These are phyloP conservation scores for Hylaeus volcanicus DNA, from an alignment of 1,140 invertebrate species.

Conservation along the genomic window DNA sequence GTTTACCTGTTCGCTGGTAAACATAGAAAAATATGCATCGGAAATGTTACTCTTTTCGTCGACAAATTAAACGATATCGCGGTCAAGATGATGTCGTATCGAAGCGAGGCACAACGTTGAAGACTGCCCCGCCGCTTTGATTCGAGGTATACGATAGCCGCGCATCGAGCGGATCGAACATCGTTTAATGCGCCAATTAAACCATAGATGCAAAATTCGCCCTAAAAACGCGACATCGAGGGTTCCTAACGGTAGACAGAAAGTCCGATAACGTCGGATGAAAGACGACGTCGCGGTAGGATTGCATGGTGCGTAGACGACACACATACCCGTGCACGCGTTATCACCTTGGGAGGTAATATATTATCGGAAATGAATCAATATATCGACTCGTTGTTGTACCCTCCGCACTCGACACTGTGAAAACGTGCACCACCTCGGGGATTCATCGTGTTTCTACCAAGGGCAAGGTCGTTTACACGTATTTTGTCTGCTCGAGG, in stretches of 20 bases:
- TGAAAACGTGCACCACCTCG: constrained; percentile 46
- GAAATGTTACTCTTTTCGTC: neutral
- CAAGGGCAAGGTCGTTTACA: constrained; percentile 56
- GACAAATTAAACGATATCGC: neutral
- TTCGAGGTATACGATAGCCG: neutral
- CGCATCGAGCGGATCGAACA: neutral
- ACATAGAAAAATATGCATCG: neutral
- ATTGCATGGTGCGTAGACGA: constrained; percentile 12
- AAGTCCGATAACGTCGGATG: constrained; percentile 1
- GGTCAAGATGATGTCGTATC: neutral
- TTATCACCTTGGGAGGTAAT: constrained; percentile 57
- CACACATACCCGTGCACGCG: constrained; percentile 9
- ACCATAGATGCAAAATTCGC: neutral
- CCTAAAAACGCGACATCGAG: too few species aligned
- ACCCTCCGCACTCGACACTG: constrained; percentile 28
- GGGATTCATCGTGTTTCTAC: constrained; percentile 50
- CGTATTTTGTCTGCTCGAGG: too few species aligned
- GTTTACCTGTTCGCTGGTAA: neutral
- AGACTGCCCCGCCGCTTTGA: neutral
- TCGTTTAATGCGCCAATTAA: neutral
- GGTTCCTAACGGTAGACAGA: neutral
- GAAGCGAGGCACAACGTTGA: neutral
- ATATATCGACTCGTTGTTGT: constrained; percentile 62
- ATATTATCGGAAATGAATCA: constrained; percentile 66
- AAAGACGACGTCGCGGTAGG: constrained; percentile 14